Evolutionary conservation across 2,888 invertebrate species (phyloP), one percentile per base, ranked within the genome.

Genomic region (Dromius quadrimaculatus): DNA sequence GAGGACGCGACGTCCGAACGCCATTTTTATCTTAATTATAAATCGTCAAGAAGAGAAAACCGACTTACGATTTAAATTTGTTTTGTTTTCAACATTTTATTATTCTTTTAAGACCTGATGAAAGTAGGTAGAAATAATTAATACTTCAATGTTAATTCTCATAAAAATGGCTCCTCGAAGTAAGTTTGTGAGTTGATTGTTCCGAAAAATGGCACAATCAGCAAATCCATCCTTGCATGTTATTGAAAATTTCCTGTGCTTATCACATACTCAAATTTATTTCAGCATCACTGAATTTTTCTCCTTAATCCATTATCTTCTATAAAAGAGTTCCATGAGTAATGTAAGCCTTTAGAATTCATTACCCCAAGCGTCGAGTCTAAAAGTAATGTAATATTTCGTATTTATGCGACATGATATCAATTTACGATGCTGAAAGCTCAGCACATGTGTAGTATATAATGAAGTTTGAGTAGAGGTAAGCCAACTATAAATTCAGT

Each of bases 1-100:
- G 59, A 59, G 36, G 34, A 20, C 59, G 41, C 17, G 59, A 59
- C 59, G 34, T 36, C 59, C 36, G 59, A 59, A 59, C 36, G 36
- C 59, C 36, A 59, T 59, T 59, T 59, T 59, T 59, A 59, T 59
- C 59, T 59, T 59, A 59, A 59, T 59, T 59, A 59, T 59, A 59
- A 59, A 59, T 59, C 59, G 59, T 36, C 20, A 22, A 36, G 57
- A n/a, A 20, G 20, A 19, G 36, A 59, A 57, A 57, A 57, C 57
- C 28, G 23, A 34, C 59, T 36, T 32, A 32, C 32, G 9, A 6
- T 32, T 9, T 32, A 32, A 6, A 6, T 5, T 32, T 9, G 5
- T 32, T 32, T 32, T 32, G 32, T 32, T 32, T 32, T 32, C 32
- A 6, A 32, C 9, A 32, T 32, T 32, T 6, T 59, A 15, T 59